Conservation (phyloP, 2,888 invertebrate genomes). For the Plusia festucae region DNA sequence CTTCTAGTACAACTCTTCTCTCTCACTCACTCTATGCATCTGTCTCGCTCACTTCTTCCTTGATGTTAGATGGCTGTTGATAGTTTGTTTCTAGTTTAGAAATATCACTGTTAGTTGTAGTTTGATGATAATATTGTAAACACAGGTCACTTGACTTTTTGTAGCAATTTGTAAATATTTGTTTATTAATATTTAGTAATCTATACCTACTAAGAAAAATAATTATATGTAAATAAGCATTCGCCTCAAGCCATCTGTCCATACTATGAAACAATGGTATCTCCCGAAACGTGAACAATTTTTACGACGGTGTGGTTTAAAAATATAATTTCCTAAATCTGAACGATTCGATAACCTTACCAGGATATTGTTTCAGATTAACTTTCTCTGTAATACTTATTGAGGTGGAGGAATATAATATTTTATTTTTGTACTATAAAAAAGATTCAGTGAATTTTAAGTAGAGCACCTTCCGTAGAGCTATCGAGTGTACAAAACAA, state of each 20-base stretch:
- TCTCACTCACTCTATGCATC: constrained; percentile 15
- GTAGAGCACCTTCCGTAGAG: constrained; percentile 1
- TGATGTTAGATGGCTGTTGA: constrained; percentile 40
- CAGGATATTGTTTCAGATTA: constrained; percentile 1
- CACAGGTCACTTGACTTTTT: neutral
- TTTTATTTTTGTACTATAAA: neutral
- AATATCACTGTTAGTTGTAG: neutral
- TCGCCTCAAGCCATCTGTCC: neutral
- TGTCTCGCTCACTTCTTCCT: constrained; percentile 20
- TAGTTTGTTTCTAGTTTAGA: constrained; percentile 22
- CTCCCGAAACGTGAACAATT: neutral
- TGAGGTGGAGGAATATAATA: neutral
- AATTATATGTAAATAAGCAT: neutral
- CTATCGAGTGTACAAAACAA: neutral
- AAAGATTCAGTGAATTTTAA: constrained; percentile 1
- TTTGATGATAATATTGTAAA: neutral
- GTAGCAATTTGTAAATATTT: neutral
- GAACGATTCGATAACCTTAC: neutral
- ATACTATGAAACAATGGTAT: neutral
- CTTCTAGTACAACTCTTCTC: constrained; percentile 5
- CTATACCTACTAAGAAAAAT: neutral
- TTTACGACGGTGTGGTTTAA: neutral
- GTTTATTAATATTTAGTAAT: neutral
- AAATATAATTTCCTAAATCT: neutral
- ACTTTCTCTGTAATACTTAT: neutral